These are phyloP conservation scores for Andrena chrysosceles DNA, from an alignment of 2,888 invertebrate species.

Conservation along the genomic window DNA sequence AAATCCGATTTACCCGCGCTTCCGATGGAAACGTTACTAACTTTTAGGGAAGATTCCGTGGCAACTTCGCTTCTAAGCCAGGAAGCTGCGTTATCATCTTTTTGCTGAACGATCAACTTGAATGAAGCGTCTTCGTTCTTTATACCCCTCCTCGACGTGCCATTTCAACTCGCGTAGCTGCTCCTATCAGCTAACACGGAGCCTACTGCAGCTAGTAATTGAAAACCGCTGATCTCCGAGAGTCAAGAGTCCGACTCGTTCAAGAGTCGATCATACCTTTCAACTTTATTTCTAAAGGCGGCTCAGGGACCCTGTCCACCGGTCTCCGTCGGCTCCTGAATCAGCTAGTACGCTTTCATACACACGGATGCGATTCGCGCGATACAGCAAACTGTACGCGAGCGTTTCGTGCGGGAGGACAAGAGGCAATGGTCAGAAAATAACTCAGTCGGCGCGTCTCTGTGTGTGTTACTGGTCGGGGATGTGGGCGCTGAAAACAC, in stretches of 20 bases:
- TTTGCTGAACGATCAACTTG: background rate
- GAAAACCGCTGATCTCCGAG: background rate
- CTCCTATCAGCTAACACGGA: background rate
- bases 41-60: background rate
- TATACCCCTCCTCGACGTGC: slow-evolving; percentile 1
- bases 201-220: slow-evolving; percentile 3
- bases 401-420: slow-evolving; percentile 42
- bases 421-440: slow-evolving; percentile 76
- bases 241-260: background rate
- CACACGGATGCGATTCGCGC: background rate
- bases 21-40: background rate
- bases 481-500: slow-evolving; percentile 64
- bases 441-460: slow-evolving; percentile 72
- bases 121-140: slow-evolving; percentile 8
- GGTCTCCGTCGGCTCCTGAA: slow-evolving; percentile 27
- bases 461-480: slow-evolving; percentile 23
- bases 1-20: slow-evolving; percentile 4
- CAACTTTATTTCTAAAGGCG: background rate
- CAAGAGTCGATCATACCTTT: background rate
- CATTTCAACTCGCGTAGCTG: slow-evolving; percentile 8
- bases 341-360: slow-evolving; percentile 15
- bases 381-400: slow-evolving; percentile 46
- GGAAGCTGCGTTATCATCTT: background rate
- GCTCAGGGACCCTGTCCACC: background rate
- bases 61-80: background rate